Conservation (phyloP, 2,888 invertebrate species). For the Idaea straminata region DNA sequence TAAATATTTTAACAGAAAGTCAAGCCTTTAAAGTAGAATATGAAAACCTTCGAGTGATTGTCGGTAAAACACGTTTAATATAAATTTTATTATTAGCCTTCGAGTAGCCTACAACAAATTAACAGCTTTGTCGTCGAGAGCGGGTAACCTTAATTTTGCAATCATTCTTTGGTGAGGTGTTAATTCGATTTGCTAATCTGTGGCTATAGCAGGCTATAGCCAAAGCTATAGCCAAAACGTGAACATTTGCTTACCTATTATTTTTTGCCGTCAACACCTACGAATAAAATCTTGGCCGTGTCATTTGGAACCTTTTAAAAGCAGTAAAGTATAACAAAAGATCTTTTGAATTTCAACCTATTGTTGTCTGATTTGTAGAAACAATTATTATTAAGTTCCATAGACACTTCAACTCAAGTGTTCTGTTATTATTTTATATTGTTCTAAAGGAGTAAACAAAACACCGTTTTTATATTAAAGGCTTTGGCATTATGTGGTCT, state of each 20-base stretch:
- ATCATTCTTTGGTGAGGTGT: slow-evolving; percentile 11
- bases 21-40: not conserved
- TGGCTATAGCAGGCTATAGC: not conserved
- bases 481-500: not conserved
- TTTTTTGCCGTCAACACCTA: slow-evolving; percentile 36
- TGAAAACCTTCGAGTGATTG: slow-evolving; percentile 6
- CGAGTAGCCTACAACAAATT: slow-evolving; percentile 14
- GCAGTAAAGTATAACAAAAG: not conserved
- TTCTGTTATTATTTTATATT: not conserved
- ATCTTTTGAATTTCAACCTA: not conserved
- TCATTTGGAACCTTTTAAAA: not conserved
- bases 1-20: not conserved
- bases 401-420: not conserved
- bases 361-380: not conserved
- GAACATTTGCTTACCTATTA: slow-evolving; percentile 5
- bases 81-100: slow-evolving; percentile 11
- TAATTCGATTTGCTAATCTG: slow-evolving; percentile 18
- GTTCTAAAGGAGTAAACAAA: not conserved
- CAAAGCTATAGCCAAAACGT: not conserved
- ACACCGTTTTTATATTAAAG: not conserved
- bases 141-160: slow-evolving; percentile 20
- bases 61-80: slow-evolving; percentile 6
- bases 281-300: slow-evolving; percentile 19
- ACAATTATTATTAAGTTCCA: not conserved
- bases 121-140: slow-evolving; percentile 12